Evolutionary conservation across 2,888 invertebrate species (phyloP).

Genomic region (Resseliella maxima): DNA sequence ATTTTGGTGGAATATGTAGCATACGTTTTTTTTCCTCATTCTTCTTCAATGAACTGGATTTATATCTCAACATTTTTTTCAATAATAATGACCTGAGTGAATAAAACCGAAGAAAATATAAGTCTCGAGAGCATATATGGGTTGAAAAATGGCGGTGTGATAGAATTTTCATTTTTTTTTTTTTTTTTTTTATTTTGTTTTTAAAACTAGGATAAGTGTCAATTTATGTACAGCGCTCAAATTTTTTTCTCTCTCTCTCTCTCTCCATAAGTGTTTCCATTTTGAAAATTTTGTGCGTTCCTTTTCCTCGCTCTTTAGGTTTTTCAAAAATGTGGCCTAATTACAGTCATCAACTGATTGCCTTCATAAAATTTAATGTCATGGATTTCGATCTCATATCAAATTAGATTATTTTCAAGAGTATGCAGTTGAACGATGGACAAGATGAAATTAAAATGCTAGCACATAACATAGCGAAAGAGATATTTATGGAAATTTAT

Average conservation of each 20-base stretch:
- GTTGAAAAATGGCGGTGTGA: background rate
- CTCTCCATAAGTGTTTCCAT: no score
- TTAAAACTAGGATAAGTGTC: constrained; percentile 11
- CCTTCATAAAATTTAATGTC: background rate
- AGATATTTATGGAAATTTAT: background rate
- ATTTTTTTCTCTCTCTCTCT: background rate
- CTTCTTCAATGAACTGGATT: background rate
- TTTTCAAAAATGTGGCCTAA: background rate
- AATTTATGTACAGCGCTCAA: background rate
- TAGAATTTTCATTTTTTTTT: background rate
- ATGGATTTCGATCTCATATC: no score
- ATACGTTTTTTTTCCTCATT: background rate
- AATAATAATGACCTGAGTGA: background rate
- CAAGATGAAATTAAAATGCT: no score
- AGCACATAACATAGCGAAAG: no score
- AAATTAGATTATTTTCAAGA: no score
- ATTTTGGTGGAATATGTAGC: background rate
- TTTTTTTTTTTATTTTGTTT: background rate
- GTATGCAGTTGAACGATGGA: no score
- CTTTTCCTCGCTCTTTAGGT: no score
- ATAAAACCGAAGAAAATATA: no score
- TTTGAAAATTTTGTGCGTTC: no score
- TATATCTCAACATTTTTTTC: background rate
- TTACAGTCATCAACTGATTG: constrained; percentile 1
- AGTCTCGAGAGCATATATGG: no score